A percentile compares a stretch with the other conserved stretches of the same genome.
These are phyloP conservation scores for Dynastes maya DNA, from an alignment of 2,888 invertebrate species.

Conservation along the genomic window DNA sequence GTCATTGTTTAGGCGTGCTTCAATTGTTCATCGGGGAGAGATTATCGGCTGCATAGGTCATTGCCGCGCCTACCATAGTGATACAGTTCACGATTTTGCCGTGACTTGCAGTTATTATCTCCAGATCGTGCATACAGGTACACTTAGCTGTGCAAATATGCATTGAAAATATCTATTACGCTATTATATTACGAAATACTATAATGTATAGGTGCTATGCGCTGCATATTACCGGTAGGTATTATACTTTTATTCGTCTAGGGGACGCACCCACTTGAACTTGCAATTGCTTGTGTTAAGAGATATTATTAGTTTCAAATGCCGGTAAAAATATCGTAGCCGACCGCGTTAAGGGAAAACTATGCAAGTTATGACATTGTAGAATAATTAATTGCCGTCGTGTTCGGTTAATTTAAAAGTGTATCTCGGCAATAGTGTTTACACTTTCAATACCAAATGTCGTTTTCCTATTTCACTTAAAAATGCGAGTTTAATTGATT, in stretches of 20 bases:
- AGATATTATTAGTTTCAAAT: background rate
- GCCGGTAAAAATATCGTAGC: background rate
- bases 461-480: too few species aligned
- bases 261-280: conserved; percentile 3
- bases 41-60: background rate
- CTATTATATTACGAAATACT: background rate
- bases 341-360: background rate
- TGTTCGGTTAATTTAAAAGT: background rate
- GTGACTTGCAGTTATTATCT: background rate
- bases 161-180: conserved; percentile 1
- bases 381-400: background rate
- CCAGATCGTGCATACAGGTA: background rate
- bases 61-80: background rate
- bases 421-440: too few species aligned
- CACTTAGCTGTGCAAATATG: background rate
- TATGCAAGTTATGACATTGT: conserved; percentile 3
- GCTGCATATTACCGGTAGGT: background rate
- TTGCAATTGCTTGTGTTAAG: background rate
- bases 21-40: too few species aligned
- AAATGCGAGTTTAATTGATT: too few species aligned
- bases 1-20: too few species aligned
- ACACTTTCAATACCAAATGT: too few species aligned
- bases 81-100: conserved; percentile 1
- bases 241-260: conserved; percentile 1
- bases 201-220: background rate